A percentile compares a stretch with the other conserved stretches of the same genome.
phyloP scores from a whole-genome alignment of 2,797 vertebrate genomes.

The Galaxias olidus region DNA sequence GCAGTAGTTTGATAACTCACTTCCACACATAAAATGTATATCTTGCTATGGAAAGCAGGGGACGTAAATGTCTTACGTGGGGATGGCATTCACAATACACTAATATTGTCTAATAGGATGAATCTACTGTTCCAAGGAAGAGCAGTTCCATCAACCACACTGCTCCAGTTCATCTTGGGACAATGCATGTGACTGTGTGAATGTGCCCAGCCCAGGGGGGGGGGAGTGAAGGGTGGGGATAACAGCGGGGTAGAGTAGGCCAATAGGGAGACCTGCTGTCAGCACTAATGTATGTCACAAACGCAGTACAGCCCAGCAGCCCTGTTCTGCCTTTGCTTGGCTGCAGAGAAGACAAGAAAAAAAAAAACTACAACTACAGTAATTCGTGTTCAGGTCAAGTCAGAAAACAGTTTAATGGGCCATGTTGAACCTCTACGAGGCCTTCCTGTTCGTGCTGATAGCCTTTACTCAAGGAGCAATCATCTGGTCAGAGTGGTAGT shows the following conservation, averaged over 20 bases:
- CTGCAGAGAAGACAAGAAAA: slow-evolving; percentile 35
- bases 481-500: slow-evolving; percentile 17
- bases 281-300: slow-evolving; percentile 67
- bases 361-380: slow-evolving; percentile 12
- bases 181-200: slow-evolving; percentile 60
- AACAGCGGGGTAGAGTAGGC: slow-evolving; percentile 52
- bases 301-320: not conserved
- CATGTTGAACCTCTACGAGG: slow-evolving; percentile 16
- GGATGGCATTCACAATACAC: not conserved
- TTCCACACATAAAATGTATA: too few relatives aligned
- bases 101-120: not conserved
- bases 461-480: slow-evolving; percentile 6
- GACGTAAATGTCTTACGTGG: too few relatives aligned
- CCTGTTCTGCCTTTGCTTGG: slow-evolving; percentile 40
- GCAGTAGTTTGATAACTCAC: too few relatives aligned
- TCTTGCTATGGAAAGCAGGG: too few relatives aligned
- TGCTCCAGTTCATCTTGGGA: slow-evolving; percentile 59
- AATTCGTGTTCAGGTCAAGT: slow-evolving; percentile 21
- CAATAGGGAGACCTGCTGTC: slow-evolving; percentile 66
- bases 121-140: slow-evolving; percentile 14
- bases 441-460: slow-evolving; percentile 1
- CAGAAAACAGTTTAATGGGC: slow-evolving; percentile 33
- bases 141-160: slow-evolving; percentile 26
- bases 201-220: slow-evolving; percentile 42
- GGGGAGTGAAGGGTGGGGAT: slow-evolving; percentile 35